Evolutionary conservation across 1,140 invertebrate species (phyloP).

Genomic region (Bathynomus jamesi): DNA sequence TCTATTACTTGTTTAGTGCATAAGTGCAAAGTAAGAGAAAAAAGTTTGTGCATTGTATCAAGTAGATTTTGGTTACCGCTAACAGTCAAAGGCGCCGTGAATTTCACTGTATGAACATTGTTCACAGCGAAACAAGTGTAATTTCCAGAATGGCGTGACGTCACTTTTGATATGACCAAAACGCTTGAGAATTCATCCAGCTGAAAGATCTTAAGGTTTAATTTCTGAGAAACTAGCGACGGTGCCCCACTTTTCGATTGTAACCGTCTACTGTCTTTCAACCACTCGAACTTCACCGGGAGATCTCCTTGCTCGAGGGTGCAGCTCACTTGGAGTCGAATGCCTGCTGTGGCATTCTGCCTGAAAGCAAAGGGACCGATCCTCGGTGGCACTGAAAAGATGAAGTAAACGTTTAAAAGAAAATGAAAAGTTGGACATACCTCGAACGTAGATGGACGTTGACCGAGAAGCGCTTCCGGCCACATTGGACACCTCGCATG

Average conservation of each 20-base stretch:
- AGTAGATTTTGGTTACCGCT: constrained; percentile 53
- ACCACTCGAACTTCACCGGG: not conserved
- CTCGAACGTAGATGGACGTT: constrained; percentile 69
- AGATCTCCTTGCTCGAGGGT: not conserved
- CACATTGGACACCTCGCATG: constrained; percentile 62
- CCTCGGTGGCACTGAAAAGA: not conserved
- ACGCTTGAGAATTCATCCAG: constrained; percentile 48
- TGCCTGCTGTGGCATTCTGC: not conserved
- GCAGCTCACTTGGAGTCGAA: not conserved
- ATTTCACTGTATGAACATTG: constrained; percentile 59
- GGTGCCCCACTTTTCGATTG: not conserved
- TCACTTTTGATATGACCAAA: constrained; percentile 67
- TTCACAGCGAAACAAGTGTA: constrained; percentile 69
- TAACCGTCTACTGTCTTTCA: not conserved
- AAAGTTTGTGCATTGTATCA: not conserved
- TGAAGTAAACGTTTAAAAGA: not conserved
- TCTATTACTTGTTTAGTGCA: no score
- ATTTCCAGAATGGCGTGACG: constrained; percentile 63
- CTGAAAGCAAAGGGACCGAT: not conserved
- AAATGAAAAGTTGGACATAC: constrained; percentile 44
- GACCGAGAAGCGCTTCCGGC: constrained; percentile 65
- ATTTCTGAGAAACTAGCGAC: not conserved
- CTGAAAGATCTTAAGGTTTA: constrained; percentile 17
- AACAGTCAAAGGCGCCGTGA: constrained; percentile 70
- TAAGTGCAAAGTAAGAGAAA: no score